Base-by-base conservation (phyloP, 2,113 vertebrate species). In the Rhegmatorhina hoffmannsi region DNA sequence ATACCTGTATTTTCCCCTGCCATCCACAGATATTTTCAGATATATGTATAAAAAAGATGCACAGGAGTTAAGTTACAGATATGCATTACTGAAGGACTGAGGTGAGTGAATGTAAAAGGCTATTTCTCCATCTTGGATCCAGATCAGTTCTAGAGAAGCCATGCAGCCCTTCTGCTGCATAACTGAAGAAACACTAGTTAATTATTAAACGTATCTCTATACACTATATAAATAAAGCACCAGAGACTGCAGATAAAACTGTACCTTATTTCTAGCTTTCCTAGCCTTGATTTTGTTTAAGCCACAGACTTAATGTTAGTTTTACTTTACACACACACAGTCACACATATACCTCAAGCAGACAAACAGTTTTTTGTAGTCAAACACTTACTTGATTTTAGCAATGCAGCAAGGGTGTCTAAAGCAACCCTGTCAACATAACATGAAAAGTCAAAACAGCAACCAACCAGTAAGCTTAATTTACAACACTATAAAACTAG, bases 321-420 rank as follows among this genome's bases (percentile, higher is more conserved):
- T 80, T 85, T 75, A 31, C 9, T 84, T 26, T 70, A 75, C 11
- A 63, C 12, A n/a, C 8, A 55, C 7, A 46, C 11, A 62, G 6
- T 66, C 2, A 76, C 11, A 49, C 18, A 52, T 36, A 21, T 21
- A 14, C 38, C 29, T 90, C 59, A 93, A 62, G 46, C 44, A 89
- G 26, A 91, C 44, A 89, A 24, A 91, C 21, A 86, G 88, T 94
- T 95, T 97, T 88, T 95, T 95, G 58, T 94, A 97, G 89, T 94
- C 66, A 96, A 97, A 95, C 95, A 99, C 99, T 99, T 98, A 99
- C 99, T 99, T 97, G 99, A 99, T 98, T 99, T 99, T 97, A 99
- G 98, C 97, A 99, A 98, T 59, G 99, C 98, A 98, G 98, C 98
- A 96, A 99, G 98, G 92, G 99, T 99, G 94, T 99, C 99, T 98